Evolutionary conservation across 92 coral and sea anemone species (phyloP), one percentile per base, ranked within the genome.

Genomic region (Palythoa caribaeorum): DNA sequence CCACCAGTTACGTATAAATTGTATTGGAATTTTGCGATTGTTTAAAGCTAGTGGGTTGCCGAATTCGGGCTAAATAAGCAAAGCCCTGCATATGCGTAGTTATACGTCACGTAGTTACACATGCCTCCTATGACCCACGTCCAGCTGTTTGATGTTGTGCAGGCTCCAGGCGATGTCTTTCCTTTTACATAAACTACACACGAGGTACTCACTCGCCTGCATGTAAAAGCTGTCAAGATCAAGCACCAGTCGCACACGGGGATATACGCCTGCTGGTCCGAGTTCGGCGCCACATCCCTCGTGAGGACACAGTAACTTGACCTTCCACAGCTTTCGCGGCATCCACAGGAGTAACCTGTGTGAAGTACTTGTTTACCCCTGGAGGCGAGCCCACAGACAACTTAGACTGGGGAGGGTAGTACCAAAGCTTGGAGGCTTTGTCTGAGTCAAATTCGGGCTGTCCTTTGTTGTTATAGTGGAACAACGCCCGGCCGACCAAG

Each of bases 241-340:
- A 6, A 87, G 35, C 13, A 87, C 90, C 35, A 68, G 90, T 14
- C 78, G 63, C 20, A 87, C 70, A 66, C 69, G 35, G 1, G 68
- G 90, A 78, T 87, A 78, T 0, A 87, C 62, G 9, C 85, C 85
- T 21, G 59, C 59, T 6, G 13, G 60, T 5, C 9, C 2, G 14
- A 53, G 1, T 53, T 14, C 60, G 9, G 60, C 11, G 0, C 28
- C 60, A 72, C 93, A 87, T 40, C 21, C 54, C 20, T 75, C 11
- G 39, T 90, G 91, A 39, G 90, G 95, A 17, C 92, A 89, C 52
- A 53, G 16, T 28, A 90, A 63, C 44, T 20, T 85, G 35, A 92
- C 77, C 10, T 70, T 54, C 94, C 92, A 92, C 73, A 92, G 88
- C 76, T 92, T 92, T 59, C 90, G 85, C 2, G 92, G 94, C 2